Conservation (phyloP, 2,888 invertebrate genomes). For the Archips xylosteana region DNA sequence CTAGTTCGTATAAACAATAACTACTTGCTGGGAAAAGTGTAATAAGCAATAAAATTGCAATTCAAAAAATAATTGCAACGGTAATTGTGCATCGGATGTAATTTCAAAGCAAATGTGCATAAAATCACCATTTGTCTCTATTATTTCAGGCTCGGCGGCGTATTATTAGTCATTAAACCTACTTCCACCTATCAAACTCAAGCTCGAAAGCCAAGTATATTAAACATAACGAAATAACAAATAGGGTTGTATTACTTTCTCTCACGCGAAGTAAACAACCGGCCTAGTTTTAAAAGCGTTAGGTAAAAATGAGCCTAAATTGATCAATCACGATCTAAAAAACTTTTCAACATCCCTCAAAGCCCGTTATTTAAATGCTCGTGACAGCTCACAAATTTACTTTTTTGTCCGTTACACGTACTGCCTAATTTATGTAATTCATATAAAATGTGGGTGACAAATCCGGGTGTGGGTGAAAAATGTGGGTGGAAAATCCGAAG, state of each 20-base stretch:
- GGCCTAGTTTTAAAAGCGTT: conserved; percentile 38
- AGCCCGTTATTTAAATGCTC: neutral
- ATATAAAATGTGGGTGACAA: too few relatives aligned
- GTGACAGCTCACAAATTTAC: too few relatives aligned
- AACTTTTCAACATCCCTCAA: conserved; percentile 3
- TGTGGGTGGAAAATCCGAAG: too few relatives aligned
- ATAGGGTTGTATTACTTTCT: conserved; percentile 26
- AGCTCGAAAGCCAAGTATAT: conserved; percentile 16
- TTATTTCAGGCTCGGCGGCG: conserved; percentile 28
- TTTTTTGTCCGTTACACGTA: too few relatives aligned
- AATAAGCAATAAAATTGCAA: neutral
- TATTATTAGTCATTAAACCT: conserved; percentile 33
- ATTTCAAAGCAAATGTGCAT: conserved; percentile 28
- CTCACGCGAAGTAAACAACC: conserved; percentile 31
- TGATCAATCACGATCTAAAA: conserved; percentile 35
- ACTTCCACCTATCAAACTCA: conserved; percentile 33
- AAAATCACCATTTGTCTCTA: conserved; percentile 35
- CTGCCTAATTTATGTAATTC: too few relatives aligned
- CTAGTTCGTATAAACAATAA: neutral
- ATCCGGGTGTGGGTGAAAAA: too few relatives aligned
- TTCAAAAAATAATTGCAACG: neutral
- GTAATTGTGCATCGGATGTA: conserved; percentile 3
- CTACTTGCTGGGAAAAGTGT: neutral
- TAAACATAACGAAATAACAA: conserved; percentile 36
- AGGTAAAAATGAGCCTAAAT: conserved; percentile 29